Evolutionary conservation across 2,797 vertebrate genomes (phyloP).

Genomic region (Dromococcyx pavoninus): DNA sequence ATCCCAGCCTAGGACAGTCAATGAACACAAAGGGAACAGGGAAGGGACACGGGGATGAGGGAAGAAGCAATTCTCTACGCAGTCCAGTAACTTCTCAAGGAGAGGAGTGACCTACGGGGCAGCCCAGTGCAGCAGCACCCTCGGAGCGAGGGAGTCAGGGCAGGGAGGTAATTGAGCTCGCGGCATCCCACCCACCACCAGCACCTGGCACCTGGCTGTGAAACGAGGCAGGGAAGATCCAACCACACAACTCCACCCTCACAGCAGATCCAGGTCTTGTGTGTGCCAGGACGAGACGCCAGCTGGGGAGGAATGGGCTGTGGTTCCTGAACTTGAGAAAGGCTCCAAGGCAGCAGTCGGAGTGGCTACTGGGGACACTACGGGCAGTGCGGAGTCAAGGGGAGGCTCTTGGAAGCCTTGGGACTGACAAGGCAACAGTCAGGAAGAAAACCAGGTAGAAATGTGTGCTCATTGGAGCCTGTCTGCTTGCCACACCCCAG

Average conservation of each 20-base stretch:
- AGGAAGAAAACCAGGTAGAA: slow-evolving; percentile 62
- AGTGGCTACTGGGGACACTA: slow-evolving; percentile 25
- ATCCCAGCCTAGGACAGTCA: not conserved
- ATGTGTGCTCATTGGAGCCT: slow-evolving; percentile 31
- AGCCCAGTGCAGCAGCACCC: slow-evolving; percentile 68
- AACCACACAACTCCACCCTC: not conserved
- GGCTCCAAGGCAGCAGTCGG: not conserved
- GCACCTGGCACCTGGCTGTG: not conserved
- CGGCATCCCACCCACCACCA: not conserved
- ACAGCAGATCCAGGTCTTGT: not conserved
- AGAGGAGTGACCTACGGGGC: slow-evolving; percentile 55
- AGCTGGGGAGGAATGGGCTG: not conserved
- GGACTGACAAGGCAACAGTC: slow-evolving; percentile 56
- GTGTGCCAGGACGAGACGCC: not conserved
- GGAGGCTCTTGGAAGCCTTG: slow-evolving; percentile 7
- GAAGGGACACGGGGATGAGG: not conserved
- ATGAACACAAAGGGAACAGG: not conserved
- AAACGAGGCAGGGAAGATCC: not conserved
- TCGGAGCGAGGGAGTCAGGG: slow-evolving; percentile 8
- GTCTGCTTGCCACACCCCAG: slow-evolving; percentile 5
- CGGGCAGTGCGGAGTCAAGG: not conserved
- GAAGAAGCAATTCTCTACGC: slow-evolving; percentile 47
- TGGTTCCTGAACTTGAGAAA: not conserved
- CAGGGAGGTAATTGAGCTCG: slow-evolving; percentile 31
- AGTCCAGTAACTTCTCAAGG: slow-evolving; percentile 45